Percentiles rank a stretch among this genome's conserved stretches.
These are phyloP conservation scores for Mesembrinibis cayennensis DNA, from an alignment of 2,113 vertebrate genomes.

Conservation along the genomic window DNA sequence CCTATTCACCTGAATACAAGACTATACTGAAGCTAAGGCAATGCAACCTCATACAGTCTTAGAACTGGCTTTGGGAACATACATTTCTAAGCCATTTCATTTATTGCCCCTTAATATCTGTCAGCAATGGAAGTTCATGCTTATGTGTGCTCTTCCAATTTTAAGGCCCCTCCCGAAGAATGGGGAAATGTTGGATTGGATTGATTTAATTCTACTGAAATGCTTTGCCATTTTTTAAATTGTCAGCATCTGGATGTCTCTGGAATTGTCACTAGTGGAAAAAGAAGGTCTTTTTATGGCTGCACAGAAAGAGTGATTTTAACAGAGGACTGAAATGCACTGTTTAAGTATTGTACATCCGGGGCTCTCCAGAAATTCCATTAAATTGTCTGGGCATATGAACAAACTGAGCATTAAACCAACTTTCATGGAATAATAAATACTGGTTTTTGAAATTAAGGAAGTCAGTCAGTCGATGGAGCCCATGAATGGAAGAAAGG, in stretches of 20 bases:
- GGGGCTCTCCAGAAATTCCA: neutral
- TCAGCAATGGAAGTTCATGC: neutral
- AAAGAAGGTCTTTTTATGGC: neutral
- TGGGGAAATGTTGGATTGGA: neutral
- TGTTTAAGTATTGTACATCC: neutral
- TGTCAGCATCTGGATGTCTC: neutral
- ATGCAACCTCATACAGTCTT: neutral
- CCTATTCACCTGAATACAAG: neutral
- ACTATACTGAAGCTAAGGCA: neutral
- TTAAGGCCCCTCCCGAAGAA: neutral
- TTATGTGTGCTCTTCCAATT: neutral
- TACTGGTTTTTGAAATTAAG: neutral
- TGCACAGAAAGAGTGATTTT: neutral
- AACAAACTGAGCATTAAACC: neutral
- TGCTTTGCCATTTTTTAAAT: neutral
- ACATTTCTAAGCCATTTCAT: neutral
- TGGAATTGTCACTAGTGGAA: neutral
- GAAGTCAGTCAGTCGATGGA: neutral
- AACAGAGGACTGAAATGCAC: neutral
- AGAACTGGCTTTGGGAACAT: neutral
- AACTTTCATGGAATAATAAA: neutral
- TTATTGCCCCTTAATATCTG: neutral
- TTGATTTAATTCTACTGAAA: neutral
- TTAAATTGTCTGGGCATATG: neutral
- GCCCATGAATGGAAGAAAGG: neutral